Evolutionary conservation across 2,888 invertebrate species (phyloP).

Genomic region (Gerris lacustris): DNA sequence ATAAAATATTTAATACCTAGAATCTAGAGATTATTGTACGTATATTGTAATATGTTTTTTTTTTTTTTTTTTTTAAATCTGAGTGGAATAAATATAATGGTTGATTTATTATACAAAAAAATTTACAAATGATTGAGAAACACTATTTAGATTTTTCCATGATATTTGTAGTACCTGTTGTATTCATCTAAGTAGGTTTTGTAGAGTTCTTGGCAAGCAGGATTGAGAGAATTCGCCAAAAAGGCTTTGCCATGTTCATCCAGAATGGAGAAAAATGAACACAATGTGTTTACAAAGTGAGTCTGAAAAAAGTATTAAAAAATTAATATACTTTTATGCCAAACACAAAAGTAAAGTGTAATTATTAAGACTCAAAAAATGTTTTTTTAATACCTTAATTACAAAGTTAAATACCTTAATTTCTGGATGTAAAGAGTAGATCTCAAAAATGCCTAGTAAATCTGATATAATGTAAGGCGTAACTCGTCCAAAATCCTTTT

Average conservation of each 20-base stretch:
- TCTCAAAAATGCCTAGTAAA: slow-evolving; percentile 40
- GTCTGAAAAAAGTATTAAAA: slow-evolving; percentile 16
- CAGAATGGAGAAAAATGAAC: slow-evolving; percentile 39
- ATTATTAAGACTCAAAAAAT: background rate
- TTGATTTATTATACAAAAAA: too few relatives aligned
- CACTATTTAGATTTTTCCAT: slow-evolving; percentile 39
- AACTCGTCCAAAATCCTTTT: slow-evolving; percentile 39
- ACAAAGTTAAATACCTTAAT: slow-evolving; percentile 37
- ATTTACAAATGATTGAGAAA: too few relatives aligned
- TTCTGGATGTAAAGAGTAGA: slow-evolving; percentile 37
- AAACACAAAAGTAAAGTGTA: background rate
- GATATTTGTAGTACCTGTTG: slow-evolving; percentile 41
- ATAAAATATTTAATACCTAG: too few relatives aligned
- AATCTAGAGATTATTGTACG: too few relatives aligned
- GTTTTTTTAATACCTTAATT: background rate
- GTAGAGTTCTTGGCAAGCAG: slow-evolving; percentile 41
- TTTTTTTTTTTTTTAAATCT: too few relatives aligned
- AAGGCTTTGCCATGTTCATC: slow-evolving; percentile 40
- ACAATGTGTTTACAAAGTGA: slow-evolving; percentile 36
- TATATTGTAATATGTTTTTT: too few relatives aligned
- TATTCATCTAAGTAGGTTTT: slow-evolving; percentile 39
- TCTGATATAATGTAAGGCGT: slow-evolving; percentile 41
- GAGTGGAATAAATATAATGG: too few relatives aligned
- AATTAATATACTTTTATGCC: background rate
- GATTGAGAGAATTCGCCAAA: slow-evolving; percentile 38